Base-by-base conservation (phyloP, 2,888 invertebrate genomes). In the Xestobium rufovillosum region DNA sequence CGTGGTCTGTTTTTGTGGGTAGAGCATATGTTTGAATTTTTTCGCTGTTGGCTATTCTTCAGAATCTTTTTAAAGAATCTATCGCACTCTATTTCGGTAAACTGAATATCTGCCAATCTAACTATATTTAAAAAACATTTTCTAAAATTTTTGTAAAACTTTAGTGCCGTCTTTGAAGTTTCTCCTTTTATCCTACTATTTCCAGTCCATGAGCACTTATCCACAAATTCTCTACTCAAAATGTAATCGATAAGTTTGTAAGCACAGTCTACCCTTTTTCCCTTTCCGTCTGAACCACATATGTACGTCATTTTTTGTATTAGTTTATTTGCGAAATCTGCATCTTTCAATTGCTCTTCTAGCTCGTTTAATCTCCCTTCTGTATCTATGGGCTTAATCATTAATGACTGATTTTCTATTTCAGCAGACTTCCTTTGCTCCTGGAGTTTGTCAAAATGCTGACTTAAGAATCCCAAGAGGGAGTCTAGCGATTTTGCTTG, bases 231-330 rank as follows among this genome's bases (percentile, higher is more conserved):
- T 36, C 43, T 34, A 9, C 34, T 38, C 3, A 43, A 4, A 17
- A 43, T 40, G 26, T 35, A 35, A 36, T 43, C 43, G 9, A 43
- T 39, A 4, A 43, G 34, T 34, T 43, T 43, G 23, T 43, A 43
- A 27, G 36, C 8, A 16, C n/a, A n/a, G n/a, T n/a, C n/a, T n/a
- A n/a, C n/a, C n/a, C n/a, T n/a, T n/a, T n/a, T n/a, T n/a, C n/a
- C 31, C 2, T 8, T 15, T n/a, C 43, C 43, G 30, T 30, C 36
- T 27, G 16, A 31, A n/a, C 42, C 42, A 12, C 42, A 42, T 4
- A 42, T 31, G 13, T 33, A 38, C 8, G 42, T 25, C 42, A 42
- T 42, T 12, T 12, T n/a, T n/a, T n/a, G n/a, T n/a, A n/a, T n/a
- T n/a, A n/a, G n/a, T n/a, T n/a, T n/a, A n/a, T n/a, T n/a, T n/a